Percentiles rank a stretch among this genome's conserved stretches.
These are phyloP conservation scores for Schrankia costaestrigalis DNA, from an alignment of 2,888 invertebrate species.

Conservation along the genomic window DNA sequence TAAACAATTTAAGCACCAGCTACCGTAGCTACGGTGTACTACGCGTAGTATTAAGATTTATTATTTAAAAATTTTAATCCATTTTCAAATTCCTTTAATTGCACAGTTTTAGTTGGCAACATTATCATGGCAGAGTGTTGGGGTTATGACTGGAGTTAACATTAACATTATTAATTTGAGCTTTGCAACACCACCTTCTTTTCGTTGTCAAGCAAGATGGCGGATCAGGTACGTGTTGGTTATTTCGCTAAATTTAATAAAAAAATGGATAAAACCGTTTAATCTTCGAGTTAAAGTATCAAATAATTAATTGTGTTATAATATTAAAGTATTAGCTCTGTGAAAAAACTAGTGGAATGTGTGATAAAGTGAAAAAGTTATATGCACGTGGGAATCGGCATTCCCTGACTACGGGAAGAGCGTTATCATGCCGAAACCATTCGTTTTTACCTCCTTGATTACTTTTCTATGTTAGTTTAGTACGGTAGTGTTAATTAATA, in stretches of 20 bases:
- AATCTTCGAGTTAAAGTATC: conserved; percentile 19
- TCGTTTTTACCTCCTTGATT: conserved; percentile 28
- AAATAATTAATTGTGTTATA: conserved; percentile 6
- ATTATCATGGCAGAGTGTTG: too few relatives aligned
- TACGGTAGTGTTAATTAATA: too few relatives aligned
- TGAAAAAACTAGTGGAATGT: conserved; percentile 27
- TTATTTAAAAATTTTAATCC: too few relatives aligned
- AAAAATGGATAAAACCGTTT: conserved; percentile 15
- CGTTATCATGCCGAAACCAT: not conserved
- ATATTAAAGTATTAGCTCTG: conserved; percentile 10
- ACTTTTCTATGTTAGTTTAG: conserved; percentile 8
- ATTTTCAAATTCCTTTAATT: too few relatives aligned
- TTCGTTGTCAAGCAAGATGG: conserved; percentile 85
- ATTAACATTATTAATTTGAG: too few relatives aligned
- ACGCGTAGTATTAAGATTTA: too few relatives aligned
- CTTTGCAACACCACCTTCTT: conserved; percentile 61
- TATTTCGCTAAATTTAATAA: conserved; percentile 40
- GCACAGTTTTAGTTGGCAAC: too few relatives aligned
- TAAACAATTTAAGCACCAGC: too few relatives aligned
- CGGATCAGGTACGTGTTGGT: conserved; percentile 87
- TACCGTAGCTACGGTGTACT: too few relatives aligned
- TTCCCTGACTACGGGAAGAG: conserved; percentile 4
- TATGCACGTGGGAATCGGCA: conserved; percentile 55
- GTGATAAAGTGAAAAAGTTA: conserved; percentile 47
- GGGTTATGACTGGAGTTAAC: too few relatives aligned